Conservation (phyloP, 2,888 invertebrate genomes). For the Notodonta dromedarius region DNA sequence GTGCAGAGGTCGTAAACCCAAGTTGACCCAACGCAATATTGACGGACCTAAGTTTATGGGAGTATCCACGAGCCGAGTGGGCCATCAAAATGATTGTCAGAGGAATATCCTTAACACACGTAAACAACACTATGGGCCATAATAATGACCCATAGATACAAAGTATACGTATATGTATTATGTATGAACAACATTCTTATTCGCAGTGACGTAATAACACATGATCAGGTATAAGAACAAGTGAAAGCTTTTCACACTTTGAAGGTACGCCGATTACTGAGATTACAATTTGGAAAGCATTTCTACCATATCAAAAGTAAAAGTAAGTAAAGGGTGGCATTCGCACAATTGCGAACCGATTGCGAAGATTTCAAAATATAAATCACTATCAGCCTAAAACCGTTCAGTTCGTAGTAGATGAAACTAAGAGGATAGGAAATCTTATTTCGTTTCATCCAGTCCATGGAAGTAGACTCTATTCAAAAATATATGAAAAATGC, state of each 20-base stretch:
- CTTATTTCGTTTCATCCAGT: too few relatives aligned
- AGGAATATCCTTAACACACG: not conserved
- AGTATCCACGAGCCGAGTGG: not conserved
- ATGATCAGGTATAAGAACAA: not conserved
- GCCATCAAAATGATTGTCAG: constrained; percentile 5
- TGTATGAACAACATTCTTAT: not conserved
- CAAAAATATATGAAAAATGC: too few relatives aligned
- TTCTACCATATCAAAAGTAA: too few relatives aligned
- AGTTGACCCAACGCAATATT: constrained; percentile 10
- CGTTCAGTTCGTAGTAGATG: too few relatives aligned
- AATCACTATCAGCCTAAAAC: too few relatives aligned
- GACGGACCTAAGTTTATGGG: constrained; percentile 1
- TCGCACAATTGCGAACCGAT: too few relatives aligned
- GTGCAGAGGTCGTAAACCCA: constrained; percentile 15
- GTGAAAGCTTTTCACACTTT: constrained; percentile 2
- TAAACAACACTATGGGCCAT: not conserved
- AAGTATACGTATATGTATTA: too few relatives aligned
- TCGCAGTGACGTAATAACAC: not conserved
- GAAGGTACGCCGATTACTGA: not conserved
- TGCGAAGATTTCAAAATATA: too few relatives aligned
- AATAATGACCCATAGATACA: not conserved
- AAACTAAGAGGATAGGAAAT: too few relatives aligned
- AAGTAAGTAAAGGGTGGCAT: too few relatives aligned
- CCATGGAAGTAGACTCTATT: too few relatives aligned
- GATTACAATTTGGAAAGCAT: too few relatives aligned